These are phyloP conservation scores for Oligia fasciuncula DNA, from an alignment of 2,888 invertebrate species.

Conservation along the genomic window DNA sequence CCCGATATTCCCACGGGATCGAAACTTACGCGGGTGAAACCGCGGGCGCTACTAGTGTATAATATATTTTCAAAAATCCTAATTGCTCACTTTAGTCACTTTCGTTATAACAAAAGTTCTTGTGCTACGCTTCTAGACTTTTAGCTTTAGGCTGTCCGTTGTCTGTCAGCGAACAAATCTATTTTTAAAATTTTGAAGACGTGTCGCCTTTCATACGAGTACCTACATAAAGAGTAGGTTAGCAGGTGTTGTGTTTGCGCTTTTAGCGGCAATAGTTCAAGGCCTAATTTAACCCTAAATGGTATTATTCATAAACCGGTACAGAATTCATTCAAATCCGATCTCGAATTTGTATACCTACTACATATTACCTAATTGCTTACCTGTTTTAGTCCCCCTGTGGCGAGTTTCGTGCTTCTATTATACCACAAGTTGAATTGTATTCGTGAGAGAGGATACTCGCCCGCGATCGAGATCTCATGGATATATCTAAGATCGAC, in stretches of 20 bases:
- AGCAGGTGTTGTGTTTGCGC: neutral
- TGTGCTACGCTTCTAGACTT: neutral
- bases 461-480: constrained; percentile 25
- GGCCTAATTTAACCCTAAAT: too few relatives aligned
- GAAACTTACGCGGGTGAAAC: too few relatives aligned
- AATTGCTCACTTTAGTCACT: neutral
- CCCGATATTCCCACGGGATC: too few relatives aligned
- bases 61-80: neutral
- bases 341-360: neutral
- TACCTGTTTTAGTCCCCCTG: constrained; percentile 6
- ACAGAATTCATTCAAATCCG: neutral
- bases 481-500: neutral
- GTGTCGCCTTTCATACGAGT: neutral
- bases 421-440: constrained; percentile 40
- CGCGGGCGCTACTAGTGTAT: too few relatives aligned
- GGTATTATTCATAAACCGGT: neutral
- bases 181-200: neutral
- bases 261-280: neutral
- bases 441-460: constrained; percentile 37
- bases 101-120: neutral
- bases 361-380: constrained; percentile 1
- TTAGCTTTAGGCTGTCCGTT: neutral
- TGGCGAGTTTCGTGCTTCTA: constrained; percentile 13
- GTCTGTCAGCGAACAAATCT: neutral
- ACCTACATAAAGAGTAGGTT: neutral